A percentile compares a stretch with the other conserved stretches of the same genome.
Evolutionary conservation across 2,888 invertebrate species (phyloP).

Genomic region (Saturnia japonica): DNA sequence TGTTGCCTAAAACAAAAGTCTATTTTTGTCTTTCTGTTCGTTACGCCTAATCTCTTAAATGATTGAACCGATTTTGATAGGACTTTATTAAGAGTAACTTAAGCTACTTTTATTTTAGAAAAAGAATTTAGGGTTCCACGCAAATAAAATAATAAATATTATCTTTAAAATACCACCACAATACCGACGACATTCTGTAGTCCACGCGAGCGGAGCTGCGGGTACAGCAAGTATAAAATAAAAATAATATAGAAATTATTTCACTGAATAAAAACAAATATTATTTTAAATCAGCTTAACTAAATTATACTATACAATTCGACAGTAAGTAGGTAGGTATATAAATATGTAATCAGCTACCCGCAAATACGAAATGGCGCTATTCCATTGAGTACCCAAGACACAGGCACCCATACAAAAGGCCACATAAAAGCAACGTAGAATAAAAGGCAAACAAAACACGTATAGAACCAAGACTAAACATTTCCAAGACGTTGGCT

Average conservation of each 20-base stretch:
- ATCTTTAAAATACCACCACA: no score
- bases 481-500: slow-evolving; percentile 74
- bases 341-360: background rate
- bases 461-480: slow-evolving; percentile 70
- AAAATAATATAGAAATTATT: background rate
- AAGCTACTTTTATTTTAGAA: no score
- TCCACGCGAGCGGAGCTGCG: no score
- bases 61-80: background rate
- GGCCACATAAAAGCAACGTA: slow-evolving; percentile 57
- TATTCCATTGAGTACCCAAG: slow-evolving; percentile 15
- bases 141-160: no score
- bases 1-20: no score
- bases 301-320: background rate
- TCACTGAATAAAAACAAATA: background rate
- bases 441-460: slow-evolving; percentile 75
- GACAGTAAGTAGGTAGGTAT: background rate
- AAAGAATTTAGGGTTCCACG: no score
- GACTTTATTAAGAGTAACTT: background rate
- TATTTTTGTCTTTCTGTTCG: no score
- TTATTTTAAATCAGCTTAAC: background rate
- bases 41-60: background rate
- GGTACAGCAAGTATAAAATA: background rate
- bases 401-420: slow-evolving; percentile 31
- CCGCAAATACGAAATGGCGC: slow-evolving; percentile 4
- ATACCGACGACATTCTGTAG: no score